Evolutionary conservation across 1,140 invertebrate species (phyloP).

Genomic region (Chelonus insularis): DNA sequence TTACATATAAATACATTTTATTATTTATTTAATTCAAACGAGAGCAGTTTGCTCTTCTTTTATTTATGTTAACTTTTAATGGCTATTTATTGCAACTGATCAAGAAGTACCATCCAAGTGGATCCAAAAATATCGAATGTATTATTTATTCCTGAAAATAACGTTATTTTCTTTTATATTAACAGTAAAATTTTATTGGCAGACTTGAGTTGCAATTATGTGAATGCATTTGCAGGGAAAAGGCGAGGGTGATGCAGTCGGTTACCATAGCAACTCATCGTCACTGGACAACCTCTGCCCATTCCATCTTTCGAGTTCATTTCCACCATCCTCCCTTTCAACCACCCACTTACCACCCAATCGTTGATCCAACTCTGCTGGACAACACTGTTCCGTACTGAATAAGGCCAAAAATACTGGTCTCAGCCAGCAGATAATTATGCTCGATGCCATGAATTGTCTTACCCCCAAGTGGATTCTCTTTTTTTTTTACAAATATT

Average conservation of each 20-base stretch:
- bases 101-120: too few relatives aligned
- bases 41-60: too few relatives aligned
- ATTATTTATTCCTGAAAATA: too few relatives aligned
- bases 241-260: slow-evolving; percentile 54
- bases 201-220: slow-evolving; percentile 43
- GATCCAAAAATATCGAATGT: too few relatives aligned
- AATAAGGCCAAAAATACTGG: slow-evolving; percentile 56
- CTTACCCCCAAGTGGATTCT: slow-evolving; percentile 37
- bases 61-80: too few relatives aligned
- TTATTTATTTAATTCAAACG: too few relatives aligned
- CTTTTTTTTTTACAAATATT: neutral
- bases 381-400: slow-evolving; percentile 45
- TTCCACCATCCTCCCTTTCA: slow-evolving; percentile 33
- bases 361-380: slow-evolving; percentile 34
- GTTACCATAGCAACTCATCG: slow-evolving; percentile 59
- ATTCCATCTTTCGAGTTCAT: slow-evolving; percentile 31
- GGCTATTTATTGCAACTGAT: too few relatives aligned
- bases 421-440: slow-evolving; percentile 47
- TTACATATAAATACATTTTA: neutral
- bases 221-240: slow-evolving; percentile 26
- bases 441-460: slow-evolving; percentile 56
- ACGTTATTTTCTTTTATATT: neutral
- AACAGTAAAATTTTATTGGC: neutral
- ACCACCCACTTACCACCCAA: slow-evolving; percentile 40
- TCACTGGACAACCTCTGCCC: slow-evolving; percentile 56